A percentile compares a stretch with the other conserved stretches of the same genome.
Conservation (phyloP, 2,113 vertebrate species). For the Egretta garzetta region DNA sequence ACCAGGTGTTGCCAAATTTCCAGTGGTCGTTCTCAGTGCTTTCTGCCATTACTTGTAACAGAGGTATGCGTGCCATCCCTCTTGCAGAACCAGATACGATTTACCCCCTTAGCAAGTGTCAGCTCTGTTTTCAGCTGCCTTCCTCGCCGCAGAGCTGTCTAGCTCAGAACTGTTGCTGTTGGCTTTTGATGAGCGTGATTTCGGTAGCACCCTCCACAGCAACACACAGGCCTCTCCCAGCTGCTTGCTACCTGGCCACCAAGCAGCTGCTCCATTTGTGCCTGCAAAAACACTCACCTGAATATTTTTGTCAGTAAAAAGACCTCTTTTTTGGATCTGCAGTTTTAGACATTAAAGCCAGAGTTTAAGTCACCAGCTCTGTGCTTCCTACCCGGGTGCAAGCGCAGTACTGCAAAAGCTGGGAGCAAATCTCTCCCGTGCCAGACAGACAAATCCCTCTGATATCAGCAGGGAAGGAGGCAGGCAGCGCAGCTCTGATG, state of each 20-base stretch:
- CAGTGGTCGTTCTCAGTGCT: background rate
- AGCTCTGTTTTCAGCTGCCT: background rate
- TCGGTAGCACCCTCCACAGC: background rate
- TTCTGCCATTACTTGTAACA: background rate
- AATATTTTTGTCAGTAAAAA: background rate
- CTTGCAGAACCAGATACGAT: background rate
- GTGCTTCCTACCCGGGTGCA: background rate
- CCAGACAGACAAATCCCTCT: fast-evolving
- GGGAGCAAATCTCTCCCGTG: background rate
- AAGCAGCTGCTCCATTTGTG: background rate
- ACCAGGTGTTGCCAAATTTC: background rate
- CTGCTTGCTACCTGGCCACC: background rate
- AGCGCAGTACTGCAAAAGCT: background rate
- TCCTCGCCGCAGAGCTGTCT: fast-evolving
- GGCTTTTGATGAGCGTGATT: background rate
- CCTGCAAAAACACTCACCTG: background rate
- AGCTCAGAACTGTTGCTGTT: background rate
- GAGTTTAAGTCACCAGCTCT: background rate
- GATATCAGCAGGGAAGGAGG: background rate
- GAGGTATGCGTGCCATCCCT: background rate
- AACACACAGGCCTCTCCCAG: background rate
- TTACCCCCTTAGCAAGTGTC: background rate
- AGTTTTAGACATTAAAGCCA: background rate
- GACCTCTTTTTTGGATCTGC: background rate
- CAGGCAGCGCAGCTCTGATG: background rate